Percentiles rank a stretch among this genome's conserved stretches.
Conservation (phyloP, 1,140 invertebrate genomes). For the Lethrus apterus region DNA sequence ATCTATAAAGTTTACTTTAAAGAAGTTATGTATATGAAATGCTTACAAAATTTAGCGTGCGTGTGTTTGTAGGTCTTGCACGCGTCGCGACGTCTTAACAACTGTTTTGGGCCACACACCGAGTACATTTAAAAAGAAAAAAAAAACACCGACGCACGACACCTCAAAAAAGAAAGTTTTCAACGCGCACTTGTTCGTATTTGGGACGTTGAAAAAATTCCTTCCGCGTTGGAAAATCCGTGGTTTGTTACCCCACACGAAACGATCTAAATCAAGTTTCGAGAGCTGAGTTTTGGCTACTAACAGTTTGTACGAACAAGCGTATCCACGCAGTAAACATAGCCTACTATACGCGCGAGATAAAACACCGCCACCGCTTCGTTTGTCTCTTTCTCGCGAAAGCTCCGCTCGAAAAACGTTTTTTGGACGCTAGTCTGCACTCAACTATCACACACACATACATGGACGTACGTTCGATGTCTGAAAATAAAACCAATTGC, state of each 20-base stretch:
- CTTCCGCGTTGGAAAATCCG: background rate
- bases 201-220: background rate
- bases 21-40: too few species aligned
- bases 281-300: conserved; percentile 30
- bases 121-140: conserved; percentile 2
- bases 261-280: conserved; percentile 27
- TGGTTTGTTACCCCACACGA: conserved; percentile 14
- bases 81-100: too few species aligned
- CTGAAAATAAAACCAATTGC: conserved; percentile 2
- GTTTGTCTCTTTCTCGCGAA: conserved; percentile 24
- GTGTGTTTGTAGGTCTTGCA: too few species aligned
- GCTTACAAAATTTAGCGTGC: too few species aligned
- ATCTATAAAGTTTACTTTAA: too few species aligned
- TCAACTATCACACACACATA: conserved; percentile 27
- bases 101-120: conserved; percentile 11
- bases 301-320: conserved; percentile 29
- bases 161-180: conserved; percentile 12
- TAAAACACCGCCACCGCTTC: conserved; percentile 19
- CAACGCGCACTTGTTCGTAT: conserved; percentile 9
- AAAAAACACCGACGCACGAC: conserved; percentile 5
- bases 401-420: conserved; percentile 12
- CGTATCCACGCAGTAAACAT: conserved; percentile 32
- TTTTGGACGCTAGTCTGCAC: conserved; percentile 14
- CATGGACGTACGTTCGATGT: conserved; percentile 22
- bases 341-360: conserved; percentile 16